Conservation (phyloP, 1,140 invertebrate genomes). For the Camponotus vicinus region DNA sequence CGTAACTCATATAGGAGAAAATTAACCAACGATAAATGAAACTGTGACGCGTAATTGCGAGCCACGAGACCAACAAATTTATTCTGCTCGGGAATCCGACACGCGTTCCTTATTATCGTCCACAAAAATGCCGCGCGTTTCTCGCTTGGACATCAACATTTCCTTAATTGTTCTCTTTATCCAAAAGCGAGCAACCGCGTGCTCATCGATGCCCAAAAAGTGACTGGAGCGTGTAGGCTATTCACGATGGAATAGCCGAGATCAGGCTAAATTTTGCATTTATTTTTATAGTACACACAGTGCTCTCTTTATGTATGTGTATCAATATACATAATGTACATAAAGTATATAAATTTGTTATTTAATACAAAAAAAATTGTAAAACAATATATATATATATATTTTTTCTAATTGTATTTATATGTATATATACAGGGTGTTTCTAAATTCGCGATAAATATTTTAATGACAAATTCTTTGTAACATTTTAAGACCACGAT, state of each 20-base stretch:
- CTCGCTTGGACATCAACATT: conserved; percentile 37
- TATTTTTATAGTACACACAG: background rate
- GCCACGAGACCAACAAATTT: conserved; percentile 54
- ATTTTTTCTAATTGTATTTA: too few relatives aligned
- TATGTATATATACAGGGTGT: too few relatives aligned
- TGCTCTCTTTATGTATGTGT: background rate
- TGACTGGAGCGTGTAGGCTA: conserved; percentile 36
- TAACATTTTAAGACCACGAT: too few relatives aligned
- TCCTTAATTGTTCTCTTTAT: conserved; percentile 58
- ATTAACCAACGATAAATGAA: conserved; percentile 57
- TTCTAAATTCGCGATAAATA: too few relatives aligned
- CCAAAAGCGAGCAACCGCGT: conserved; percentile 23
- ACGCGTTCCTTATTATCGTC: conserved; percentile 57
- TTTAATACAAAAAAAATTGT: background rate
- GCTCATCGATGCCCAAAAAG: conserved; percentile 46
- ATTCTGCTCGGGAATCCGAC: conserved; percentile 47
- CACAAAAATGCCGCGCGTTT: conserved; percentile 50
- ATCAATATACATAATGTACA: background rate
- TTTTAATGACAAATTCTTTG: too few relatives aligned
- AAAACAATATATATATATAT: background rate
- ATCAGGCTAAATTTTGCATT: background rate
- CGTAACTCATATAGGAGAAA: conserved; percentile 6
- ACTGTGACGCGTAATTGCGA: conserved; percentile 50
- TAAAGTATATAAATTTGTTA: background rate
- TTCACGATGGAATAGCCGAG: conserved; percentile 16